These are phyloP conservation scores for Podabrus alpinus DNA, from an alignment of 2,888 invertebrate species.

Conservation along the genomic window DNA sequence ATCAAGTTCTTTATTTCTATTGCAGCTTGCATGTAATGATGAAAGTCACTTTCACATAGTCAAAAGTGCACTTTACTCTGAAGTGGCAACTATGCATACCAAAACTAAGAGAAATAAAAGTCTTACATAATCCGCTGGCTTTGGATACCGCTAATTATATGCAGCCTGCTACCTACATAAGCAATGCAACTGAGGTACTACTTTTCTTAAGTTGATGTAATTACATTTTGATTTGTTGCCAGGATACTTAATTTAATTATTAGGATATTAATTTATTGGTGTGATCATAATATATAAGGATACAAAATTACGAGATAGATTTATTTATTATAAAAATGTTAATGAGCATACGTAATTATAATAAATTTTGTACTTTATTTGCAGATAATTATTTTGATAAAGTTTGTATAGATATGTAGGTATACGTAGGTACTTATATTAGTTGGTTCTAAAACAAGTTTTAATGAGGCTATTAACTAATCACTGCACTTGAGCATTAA, in stretches of 20 bases:
- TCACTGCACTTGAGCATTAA: slow-evolving; percentile 54
- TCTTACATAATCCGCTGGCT: neutral
- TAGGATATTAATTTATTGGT: neutral
- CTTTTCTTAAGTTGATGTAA: neutral
- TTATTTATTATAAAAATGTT: neutral
- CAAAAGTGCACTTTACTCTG: neutral
- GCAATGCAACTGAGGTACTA: neutral
- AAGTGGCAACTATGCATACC: neutral
- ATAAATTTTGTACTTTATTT: neutral
- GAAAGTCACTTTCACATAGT: neutral
- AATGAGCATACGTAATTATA: neutral
- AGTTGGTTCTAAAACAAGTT: slow-evolving; percentile 44
- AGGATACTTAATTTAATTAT: neutral
- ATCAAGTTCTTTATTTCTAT: too few relatives aligned
- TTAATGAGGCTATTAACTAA: slow-evolving; percentile 56
- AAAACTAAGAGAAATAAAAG: neutral
- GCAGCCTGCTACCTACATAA: neutral
- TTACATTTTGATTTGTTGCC: neutral
- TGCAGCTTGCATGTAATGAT: too few relatives aligned
- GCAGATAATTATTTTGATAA: neutral
- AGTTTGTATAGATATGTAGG: neutral
- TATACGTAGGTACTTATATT: neutral
- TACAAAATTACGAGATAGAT: neutral
- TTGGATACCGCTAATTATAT: neutral
- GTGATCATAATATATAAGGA: neutral